These are phyloP conservation scores for Sarcophaga peregrina DNA, from an alignment of 1,140 invertebrate genomes.

Conservation along the genomic window DNA sequence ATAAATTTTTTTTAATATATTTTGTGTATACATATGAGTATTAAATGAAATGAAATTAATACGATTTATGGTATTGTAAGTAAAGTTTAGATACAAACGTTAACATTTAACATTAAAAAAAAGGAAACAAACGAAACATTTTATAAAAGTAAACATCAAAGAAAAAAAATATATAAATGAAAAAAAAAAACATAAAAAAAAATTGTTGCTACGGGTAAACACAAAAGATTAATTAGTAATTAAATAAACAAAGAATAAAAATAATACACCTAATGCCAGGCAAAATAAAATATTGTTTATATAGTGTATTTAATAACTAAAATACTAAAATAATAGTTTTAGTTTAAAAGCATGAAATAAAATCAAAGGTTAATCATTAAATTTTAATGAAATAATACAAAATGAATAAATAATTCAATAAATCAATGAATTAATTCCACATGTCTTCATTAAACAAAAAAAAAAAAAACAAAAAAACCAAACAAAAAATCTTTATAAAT, in stretches of 20 bases:
- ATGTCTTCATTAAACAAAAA: conserved; percentile 31
- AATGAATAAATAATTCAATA: neutral
- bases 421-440: neutral
- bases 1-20: neutral
- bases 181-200: conserved; percentile 28
- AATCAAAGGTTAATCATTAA: conserved; percentile 36
- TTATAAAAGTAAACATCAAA: conserved; percentile 22
- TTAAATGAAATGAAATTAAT: neutral
- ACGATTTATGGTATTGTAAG: conserved; percentile 10
- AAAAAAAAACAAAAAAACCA: neutral
- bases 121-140: conserved; percentile 29
- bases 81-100: conserved; percentile 30
- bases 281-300: conserved; percentile 23
- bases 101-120: conserved; percentile 30
- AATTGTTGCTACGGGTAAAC: conserved; percentile 38
- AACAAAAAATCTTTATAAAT: neutral
- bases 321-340: conserved; percentile 28
- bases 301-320: neutral
- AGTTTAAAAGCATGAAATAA: neutral
- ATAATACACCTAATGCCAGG: conserved; percentile 34
- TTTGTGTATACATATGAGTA: neutral
- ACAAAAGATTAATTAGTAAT: conserved; percentile 17
- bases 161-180: conserved; percentile 17
- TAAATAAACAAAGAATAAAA: conserved; percentile 19
- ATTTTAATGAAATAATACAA: neutral